Evolutionary conservation across 2,888 invertebrate species (phyloP), one percentile per base, ranked within the genome.

Genomic region (Caenorhabditis sp.): DNA sequence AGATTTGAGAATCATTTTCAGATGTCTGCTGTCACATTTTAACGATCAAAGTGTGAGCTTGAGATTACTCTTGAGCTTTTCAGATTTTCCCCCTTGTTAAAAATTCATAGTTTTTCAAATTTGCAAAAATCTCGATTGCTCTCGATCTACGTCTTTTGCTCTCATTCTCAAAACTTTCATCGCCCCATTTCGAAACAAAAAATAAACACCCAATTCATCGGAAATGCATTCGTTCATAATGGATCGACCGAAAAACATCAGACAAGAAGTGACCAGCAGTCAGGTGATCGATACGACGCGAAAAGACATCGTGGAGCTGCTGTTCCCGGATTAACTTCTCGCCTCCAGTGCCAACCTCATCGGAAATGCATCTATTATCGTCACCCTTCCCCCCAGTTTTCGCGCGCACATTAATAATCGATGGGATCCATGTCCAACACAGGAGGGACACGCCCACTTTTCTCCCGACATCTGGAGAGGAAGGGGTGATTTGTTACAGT

Each of bases 351-450:
- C 28, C 26, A 8, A 24, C 61, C 47, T 79, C 77, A 77, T 77
- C 68, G 38, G 51, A 79, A 79, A 79, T 79, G 79, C 79, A 79
- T 63, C 79, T 66, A 79, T 79, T 79, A 72, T 70, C 79, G 70
- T 79, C 79, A 79, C 24, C 38, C 24, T 26, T 19, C 58, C 26
- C 38, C 22, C 69, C 70, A 54, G 70, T 79, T 79, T 79, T 79
- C 22, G 79, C 79, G n/a, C n/a, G 79, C 79, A 79, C 80, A 80
- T 80, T 80, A 80, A 80, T 80, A 80, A 80, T 80, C 80, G 68
- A 80, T 80, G 72, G 66, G 35, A n/a, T 8, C 54, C 8, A 35
- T 35, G 31, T 31, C 44, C n/a, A 19, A 38, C 54, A 64, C 44
- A 41, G 68, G 73, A 58, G 26, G n/a, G 79, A 41, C 80, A 80